Percentiles rank a stretch among this genome's conserved stretches.
Evolutionary conservation across 2,797 vertebrate species (phyloP).

Genomic region (Girardinus metallicus): DNA sequence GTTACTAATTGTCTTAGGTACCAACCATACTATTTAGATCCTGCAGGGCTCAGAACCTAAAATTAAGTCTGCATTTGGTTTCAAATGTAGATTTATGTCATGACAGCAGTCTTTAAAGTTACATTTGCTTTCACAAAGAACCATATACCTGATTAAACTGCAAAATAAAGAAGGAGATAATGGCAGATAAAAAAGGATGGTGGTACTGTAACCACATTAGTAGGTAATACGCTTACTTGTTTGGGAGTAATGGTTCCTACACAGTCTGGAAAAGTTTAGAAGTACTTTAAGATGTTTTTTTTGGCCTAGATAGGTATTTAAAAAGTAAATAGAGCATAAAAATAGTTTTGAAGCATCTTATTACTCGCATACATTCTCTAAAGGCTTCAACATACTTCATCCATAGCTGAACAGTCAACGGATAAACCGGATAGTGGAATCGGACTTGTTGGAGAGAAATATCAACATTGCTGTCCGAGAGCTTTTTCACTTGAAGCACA

Average conservation of each 20-base stretch:
- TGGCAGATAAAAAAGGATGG: not conserved
- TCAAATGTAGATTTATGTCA: constrained; percentile 57
- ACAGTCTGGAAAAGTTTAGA: not conserved
- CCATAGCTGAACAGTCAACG: no score
- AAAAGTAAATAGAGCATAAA: not conserved
- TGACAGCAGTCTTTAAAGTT: constrained; percentile 65
- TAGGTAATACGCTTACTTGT: not conserved
- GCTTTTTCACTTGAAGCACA: no score
- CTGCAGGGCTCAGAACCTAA: constrained; percentile 61
- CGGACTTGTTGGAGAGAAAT: no score
- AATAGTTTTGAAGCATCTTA: not conserved
- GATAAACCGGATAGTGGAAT: no score
- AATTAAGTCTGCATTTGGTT: constrained; percentile 72
- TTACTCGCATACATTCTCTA: not conserved
- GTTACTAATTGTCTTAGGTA: constrained; percentile 78
- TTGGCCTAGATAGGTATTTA: not conserved
- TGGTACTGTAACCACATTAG: not conserved
- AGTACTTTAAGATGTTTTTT: not conserved
- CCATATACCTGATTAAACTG: constrained; percentile 47
- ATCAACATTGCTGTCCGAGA: no score
- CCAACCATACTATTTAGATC: constrained; percentile 63
- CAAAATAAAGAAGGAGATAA: constrained; percentile 16
- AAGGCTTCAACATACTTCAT: not conserved
- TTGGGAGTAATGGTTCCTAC: not conserved
- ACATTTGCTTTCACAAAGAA: constrained; percentile 52